These are phyloP conservation scores for Monopterus albus DNA, from an alignment of 2,113 vertebrate genomes.

Conservation along the genomic window DNA sequence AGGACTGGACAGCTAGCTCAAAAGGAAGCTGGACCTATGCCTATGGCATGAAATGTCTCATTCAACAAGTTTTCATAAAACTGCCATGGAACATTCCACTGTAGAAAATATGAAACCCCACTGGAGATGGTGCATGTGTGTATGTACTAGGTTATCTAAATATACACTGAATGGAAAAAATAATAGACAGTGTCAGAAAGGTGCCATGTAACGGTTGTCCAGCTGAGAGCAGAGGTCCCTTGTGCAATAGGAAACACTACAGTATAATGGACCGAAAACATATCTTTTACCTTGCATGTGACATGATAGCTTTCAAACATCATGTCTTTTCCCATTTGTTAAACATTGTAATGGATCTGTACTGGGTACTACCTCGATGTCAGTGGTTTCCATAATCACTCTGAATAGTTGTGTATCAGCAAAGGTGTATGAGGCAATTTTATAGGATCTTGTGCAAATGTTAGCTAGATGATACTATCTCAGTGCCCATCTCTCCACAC, in stretches of 20 bases:
- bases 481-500: not conserved
- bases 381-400: not conserved
- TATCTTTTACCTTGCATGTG: not conserved
- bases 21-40: slow-evolving; percentile 38
- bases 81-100: not conserved
- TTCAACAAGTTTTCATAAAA: slow-evolving; percentile 1
- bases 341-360: not conserved
- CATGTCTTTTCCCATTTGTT: not conserved
- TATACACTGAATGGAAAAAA: slow-evolving; percentile 20
- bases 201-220: slow-evolving; percentile 10
- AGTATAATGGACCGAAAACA: slow-evolving; percentile 37
- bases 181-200: slow-evolving; percentile 6
- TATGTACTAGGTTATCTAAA: not conserved
- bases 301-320: not conserved
- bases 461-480: not conserved
- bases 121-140: not conserved
- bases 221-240: slow-evolving; percentile 24
- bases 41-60: slow-evolving; percentile 9
- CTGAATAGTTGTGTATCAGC: no score
- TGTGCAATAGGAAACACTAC: slow-evolving; percentile 24
- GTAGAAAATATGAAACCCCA: slow-evolving; percentile 1
- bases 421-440: no score
- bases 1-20: slow-evolving; percentile 35
- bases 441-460: not conserved
- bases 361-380: no score